Evolutionary conservation across 2,888 invertebrate genomes (phyloP).

Genomic region (Capitulum mitella): DNA sequence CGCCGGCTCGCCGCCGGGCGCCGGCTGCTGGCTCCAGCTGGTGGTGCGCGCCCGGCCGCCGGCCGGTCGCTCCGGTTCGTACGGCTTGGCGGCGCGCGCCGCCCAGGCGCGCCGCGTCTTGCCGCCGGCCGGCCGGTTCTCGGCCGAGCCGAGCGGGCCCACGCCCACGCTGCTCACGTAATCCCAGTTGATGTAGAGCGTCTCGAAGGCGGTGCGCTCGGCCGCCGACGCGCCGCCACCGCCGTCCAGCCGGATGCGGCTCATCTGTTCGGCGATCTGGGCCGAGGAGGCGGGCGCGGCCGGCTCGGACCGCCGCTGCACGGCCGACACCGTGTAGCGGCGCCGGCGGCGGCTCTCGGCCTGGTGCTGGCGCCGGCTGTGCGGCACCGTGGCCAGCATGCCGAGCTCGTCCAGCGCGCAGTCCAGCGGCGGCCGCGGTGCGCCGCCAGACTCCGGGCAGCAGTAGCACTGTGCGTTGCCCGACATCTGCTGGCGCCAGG

Average conservation of each 20-base stretch:
- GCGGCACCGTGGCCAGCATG: slow-evolving; percentile 6
- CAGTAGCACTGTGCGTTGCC: background rate
- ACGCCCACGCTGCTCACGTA: slow-evolving; percentile 7
- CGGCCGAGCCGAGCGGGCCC: background rate
- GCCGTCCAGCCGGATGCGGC: slow-evolving; percentile 19
- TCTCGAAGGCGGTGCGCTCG: background rate
- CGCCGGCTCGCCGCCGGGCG: background rate
- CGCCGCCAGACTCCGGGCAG: slow-evolving; percentile 6
- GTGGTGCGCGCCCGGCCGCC: background rate
- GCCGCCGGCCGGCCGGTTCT: background rate
- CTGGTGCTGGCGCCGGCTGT: background rate
- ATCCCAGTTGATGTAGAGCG: slow-evolving; percentile 17
- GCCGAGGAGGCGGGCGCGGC: background rate
- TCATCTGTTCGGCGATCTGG: slow-evolving; percentile 19
- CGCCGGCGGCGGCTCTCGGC: slow-evolving; percentile 1
- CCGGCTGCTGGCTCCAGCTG: slow-evolving; percentile 17
- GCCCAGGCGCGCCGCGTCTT: background rate
- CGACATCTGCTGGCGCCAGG: background rate
- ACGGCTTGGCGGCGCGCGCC: background rate
- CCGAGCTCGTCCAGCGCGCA: slow-evolving; percentile 4
- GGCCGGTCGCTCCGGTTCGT: background rate
- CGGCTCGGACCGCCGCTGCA: background rate
- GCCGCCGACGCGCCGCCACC: background rate
- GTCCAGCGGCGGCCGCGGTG: background rate
- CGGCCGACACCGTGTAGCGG: background rate